Base-by-base conservation (phyloP, 1,140 invertebrate species). In the Lepidostoma basale region DNA sequence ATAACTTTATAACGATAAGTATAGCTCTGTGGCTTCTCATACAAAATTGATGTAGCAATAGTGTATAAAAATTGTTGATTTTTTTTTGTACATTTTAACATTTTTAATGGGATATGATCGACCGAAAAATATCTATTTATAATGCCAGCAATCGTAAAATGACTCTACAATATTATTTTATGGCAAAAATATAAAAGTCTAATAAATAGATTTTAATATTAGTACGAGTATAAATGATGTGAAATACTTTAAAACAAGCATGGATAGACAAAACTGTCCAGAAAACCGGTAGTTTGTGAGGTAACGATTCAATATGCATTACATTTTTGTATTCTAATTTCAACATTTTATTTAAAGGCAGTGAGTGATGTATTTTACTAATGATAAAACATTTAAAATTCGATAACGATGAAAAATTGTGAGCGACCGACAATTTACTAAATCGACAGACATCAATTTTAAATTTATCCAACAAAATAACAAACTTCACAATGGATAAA, bases 321-420 rank as follows among this genome's bases (percentile, higher is more conserved):
- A 66, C 52, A 66, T 52, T 26, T 67, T 68, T 68, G 59, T 72
- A 68, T 62, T 64, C 66, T 68, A 70, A 62, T 65, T 52, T 72
- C 63, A 72, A 72, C 70, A 72, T 68, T 72, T 64, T 66, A 70
- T 67, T 60, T 66, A 72, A 72, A 73, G 71, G 71, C 71, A 73
- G 71, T 73, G 71, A 73, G 71, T 73, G 71, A 73, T 69, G 59
- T 69, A 62, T 67, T 69, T 73, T 69, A 72, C 71, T 73, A 69
- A 69, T 69, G 62, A 68, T 47, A 73, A 73, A 73, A 65, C 69
- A 69, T 52, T 69, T 69, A 69, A 45, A 68, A 54, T 56, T 64
- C 60, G 33, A 69, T 69, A 64, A 63, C 60, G 40, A 62, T 63
- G 47, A 63, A 69, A 58, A 58, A 54, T 63, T 64, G 60, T 64